A percentile compares a stretch with the other conserved stretches of the same genome.
Evolutionary conservation across 2,888 invertebrate species (phyloP).

Genomic region (Tinea pellionella): DNA sequence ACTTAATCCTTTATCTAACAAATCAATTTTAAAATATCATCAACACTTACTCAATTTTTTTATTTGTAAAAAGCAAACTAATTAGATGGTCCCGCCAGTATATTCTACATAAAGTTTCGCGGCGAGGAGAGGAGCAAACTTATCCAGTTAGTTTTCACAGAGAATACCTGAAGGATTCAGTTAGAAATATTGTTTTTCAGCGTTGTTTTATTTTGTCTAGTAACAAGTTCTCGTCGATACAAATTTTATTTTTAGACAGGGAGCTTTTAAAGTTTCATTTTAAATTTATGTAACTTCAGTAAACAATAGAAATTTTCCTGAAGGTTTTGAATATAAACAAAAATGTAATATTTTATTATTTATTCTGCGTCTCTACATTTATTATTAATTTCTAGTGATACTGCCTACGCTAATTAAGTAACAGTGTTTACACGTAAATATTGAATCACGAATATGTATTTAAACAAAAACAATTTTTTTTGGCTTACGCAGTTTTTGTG

Average conservation of each 20-base stretch:
- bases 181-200: conserved; percentile 11
- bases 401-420: too few species aligned
- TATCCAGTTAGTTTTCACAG: conserved; percentile 11
- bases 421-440: too few species aligned
- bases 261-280: background rate
- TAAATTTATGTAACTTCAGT: background rate
- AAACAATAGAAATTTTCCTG: background rate
- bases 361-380: too few species aligned
- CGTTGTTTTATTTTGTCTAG: background rate
- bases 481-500: too few species aligned
- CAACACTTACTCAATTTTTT: too few species aligned
- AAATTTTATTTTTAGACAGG: background rate
- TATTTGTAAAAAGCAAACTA: background rate
- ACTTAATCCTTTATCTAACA: too few species aligned
- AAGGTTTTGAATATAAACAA: too few species aligned
- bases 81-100: background rate
- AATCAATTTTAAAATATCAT: too few species aligned
- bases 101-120: background rate
- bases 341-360: too few species aligned
- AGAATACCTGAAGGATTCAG: conserved; percentile 9
- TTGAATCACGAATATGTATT: too few species aligned
- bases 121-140: background rate
- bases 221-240: background rate
- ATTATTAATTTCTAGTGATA: too few species aligned
- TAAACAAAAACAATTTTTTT: too few species aligned